Percentiles rank a stretch among this genome's conserved stretches.
These are phyloP conservation scores for Semaprochilodus insignis DNA, from an alignment of 2,797 vertebrate genomes.

Conservation along the genomic window DNA sequence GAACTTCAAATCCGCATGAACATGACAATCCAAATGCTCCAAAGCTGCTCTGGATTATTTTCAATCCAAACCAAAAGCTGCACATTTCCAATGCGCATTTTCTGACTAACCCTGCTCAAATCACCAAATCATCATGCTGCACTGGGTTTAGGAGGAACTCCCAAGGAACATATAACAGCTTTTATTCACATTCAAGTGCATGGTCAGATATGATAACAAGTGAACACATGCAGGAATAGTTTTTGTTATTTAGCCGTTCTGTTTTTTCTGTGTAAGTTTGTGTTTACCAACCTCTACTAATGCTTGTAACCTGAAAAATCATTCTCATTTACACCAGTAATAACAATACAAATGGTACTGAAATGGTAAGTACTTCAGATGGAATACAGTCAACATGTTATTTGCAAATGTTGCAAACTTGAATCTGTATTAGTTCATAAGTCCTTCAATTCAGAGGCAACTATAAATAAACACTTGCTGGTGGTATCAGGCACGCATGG, in stretches of 20 bases:
- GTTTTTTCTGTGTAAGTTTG: neutral
- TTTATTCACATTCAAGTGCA: neutral
- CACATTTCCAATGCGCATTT: constrained; percentile 2
- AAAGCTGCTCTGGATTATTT: constrained; percentile 1
- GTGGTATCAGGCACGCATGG: neutral
- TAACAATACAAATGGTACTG: too few relatives aligned
- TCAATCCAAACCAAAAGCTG: neutral
- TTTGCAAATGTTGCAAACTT: neutral
- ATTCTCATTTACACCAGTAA: neutral
- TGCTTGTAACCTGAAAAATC: neutral
- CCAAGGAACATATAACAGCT: too few relatives aligned
- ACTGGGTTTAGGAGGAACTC: neutral
- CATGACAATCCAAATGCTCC: constrained; percentile 4
- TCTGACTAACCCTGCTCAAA: neutral
- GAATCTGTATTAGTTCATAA: neutral
- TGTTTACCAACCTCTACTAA: neutral
- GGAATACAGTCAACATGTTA: too few relatives aligned
- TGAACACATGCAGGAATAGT: neutral
- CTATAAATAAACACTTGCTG: neutral
- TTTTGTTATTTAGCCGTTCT: neutral
- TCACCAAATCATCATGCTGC: neutral
- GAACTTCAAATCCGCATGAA: constrained; percentile 10
- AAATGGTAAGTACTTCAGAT: too few relatives aligned
- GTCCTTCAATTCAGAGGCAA: neutral
- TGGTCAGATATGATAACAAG: neutral